A percentile compares a stretch with the other conserved stretches of the same genome.
Conservation (phyloP, 2,888 invertebrate genomes). For the Cacoxenus indagator region DNA sequence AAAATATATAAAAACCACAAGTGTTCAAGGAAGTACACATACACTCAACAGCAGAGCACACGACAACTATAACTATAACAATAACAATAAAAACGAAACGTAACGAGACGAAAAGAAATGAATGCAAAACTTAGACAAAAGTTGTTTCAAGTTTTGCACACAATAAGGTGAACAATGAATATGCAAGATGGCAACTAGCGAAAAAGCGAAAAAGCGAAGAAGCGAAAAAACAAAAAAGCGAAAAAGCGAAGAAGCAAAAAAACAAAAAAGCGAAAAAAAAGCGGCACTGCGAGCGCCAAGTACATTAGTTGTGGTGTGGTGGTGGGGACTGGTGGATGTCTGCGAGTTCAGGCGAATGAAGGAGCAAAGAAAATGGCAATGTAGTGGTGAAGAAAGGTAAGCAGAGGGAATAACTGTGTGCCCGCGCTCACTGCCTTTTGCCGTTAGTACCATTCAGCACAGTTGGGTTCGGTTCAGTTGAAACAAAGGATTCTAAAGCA, state of each 20-base stretch:
- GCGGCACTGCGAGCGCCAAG: neutral
- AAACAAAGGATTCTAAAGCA: conserved; percentile 2
- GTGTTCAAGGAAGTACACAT: conserved; percentile 9
- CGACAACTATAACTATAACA: neutral
- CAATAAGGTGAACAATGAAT: conserved; percentile 25
- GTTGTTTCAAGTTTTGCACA: conserved; percentile 20
- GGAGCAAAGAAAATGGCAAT: neutral
- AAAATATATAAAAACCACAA: conserved; percentile 11
- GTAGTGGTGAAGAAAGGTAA: neutral
- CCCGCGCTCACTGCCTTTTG: neutral
- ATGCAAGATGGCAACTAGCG: conserved; percentile 11
- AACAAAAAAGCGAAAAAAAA: conserved; percentile 2
- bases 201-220: neutral
- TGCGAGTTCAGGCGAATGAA: neutral
- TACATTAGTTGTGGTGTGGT: neutral
- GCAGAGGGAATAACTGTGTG: neutral
- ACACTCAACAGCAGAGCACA: neutral
- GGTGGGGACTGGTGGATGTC: neutral
- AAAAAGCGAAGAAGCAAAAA: neutral
- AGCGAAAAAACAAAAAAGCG: neutral
- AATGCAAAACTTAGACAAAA: conserved; percentile 16
- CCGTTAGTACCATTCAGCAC: neutral
- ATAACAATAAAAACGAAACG: neutral
- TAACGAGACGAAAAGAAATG: neutral
- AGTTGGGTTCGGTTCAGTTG: neutral